Conservation (phyloP, 2,113 vertebrate species). For the Pedionomus torquatus region DNA sequence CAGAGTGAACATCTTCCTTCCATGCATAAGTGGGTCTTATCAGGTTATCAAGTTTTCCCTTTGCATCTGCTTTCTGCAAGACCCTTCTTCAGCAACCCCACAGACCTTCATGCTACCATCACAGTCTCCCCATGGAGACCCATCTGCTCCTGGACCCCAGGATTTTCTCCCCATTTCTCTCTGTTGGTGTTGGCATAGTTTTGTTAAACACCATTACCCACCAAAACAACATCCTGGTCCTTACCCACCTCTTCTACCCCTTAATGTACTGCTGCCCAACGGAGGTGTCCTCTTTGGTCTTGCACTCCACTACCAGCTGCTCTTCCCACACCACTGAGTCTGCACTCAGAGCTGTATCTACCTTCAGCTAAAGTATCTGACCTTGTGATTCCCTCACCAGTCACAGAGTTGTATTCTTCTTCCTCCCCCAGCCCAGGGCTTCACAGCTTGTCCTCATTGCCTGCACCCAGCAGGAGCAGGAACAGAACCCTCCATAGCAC, state of each 20-base stretch:
- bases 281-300: background rate
- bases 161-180: background rate
- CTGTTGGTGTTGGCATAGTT: background rate
- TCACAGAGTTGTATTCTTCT: background rate
- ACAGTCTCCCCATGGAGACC: background rate
- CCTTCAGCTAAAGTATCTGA: background rate
- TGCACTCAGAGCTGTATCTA: background rate
- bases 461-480: background rate
- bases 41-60: background rate
- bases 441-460: background rate
- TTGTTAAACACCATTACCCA: background rate
- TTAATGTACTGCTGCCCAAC: background rate
- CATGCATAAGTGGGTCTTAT: rapidly evolving
- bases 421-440: background rate
- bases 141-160: background rate
- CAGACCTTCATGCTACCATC: background rate
- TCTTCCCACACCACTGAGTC: background rate
- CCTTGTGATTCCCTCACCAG: background rate
- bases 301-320: background rate
- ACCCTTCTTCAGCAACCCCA: background rate
- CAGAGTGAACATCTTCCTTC: background rate
- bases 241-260: background rate
- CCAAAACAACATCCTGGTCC: background rate
- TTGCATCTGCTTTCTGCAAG: background rate
- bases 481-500: background rate